Evolutionary conservation across 2,888 invertebrate species (phyloP).

Genomic region (Lochmaea capreae): DNA sequence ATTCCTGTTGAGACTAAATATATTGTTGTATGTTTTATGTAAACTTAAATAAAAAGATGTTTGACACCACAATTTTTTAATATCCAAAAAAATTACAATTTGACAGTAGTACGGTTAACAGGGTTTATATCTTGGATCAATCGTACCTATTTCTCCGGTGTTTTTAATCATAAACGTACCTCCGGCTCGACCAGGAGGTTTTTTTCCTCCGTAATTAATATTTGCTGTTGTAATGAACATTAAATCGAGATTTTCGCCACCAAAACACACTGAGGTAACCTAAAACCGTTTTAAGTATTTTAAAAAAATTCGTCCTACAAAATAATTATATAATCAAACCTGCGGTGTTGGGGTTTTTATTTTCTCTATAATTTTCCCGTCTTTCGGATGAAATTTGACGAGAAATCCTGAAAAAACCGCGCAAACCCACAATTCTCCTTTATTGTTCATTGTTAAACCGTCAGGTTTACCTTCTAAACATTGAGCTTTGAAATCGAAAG

Average conservation of each 20-base stretch:
- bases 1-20: not conserved
- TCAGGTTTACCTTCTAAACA: constrained; percentile 68
- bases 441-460: constrained; percentile 83
- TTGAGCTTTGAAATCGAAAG: constrained; percentile 47
- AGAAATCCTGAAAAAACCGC: constrained; percentile 77
- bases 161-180: constrained; percentile 26
- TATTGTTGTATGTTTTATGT: not conserved
- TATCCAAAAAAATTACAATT: not conserved
- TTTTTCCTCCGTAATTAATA: constrained; percentile 43
- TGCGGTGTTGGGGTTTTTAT: constrained; percentile 65
- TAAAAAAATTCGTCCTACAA: not conserved
- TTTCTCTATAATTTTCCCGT: constrained; percentile 64
- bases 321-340: constrained; percentile 53
- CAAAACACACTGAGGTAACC: constrained; percentile 77
- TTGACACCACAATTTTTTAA: not conserved
- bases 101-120: not conserved
- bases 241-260: constrained; percentile 72
- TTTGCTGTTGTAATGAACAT: constrained; percentile 68
- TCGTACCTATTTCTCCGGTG: constrained; percentile 7
- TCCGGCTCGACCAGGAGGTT: constrained; percentile 1
- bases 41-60: not conserved
- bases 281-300: not conserved
- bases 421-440: constrained; percentile 81
- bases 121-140: constrained; percentile 16
- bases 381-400: constrained; percentile 66